These are phyloP conservation scores for Epirrhoe alternata DNA, from an alignment of 2,888 invertebrate species.

Conservation along the genomic window DNA sequence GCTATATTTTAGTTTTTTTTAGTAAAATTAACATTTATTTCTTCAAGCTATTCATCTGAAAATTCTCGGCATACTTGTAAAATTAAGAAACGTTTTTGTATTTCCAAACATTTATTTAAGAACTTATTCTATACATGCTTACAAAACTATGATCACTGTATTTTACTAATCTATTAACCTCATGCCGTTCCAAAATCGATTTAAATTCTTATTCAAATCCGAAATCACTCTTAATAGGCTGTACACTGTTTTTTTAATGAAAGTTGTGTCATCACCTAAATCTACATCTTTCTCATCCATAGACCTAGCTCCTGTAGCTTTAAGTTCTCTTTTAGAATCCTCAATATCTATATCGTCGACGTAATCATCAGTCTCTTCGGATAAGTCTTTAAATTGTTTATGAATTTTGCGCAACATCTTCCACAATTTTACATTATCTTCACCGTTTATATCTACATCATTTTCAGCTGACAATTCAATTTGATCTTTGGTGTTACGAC, in stretches of 20 bases:
- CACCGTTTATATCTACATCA: slow-evolving; percentile 54
- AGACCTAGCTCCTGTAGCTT: slow-evolving; percentile 47
- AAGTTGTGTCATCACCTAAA: slow-evolving; percentile 46
- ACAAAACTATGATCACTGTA: slow-evolving; percentile 48
- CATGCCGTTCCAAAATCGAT: slow-evolving; percentile 67
- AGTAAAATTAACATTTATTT: too few species aligned
- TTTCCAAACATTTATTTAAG: neutral
- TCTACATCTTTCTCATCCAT: slow-evolving; percentile 52
- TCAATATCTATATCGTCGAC: slow-evolving; percentile 36
- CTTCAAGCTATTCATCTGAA: too few species aligned
- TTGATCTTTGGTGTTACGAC: slow-evolving; percentile 40
- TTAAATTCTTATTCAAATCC: slow-evolving; percentile 71
- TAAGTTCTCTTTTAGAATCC: slow-evolving; percentile 34
- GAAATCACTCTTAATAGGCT: slow-evolving; percentile 62
- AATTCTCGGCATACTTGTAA: neutral
- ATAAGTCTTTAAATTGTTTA: slow-evolving; percentile 56
- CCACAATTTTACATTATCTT: slow-evolving; percentile 55
- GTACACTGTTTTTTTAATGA: slow-evolving; percentile 64
- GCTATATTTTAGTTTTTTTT: too few species aligned
- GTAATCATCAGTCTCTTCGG: slow-evolving; percentile 48
- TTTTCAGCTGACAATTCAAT: slow-evolving; percentile 56
- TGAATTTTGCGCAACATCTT: slow-evolving; percentile 63
- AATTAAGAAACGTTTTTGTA: neutral
- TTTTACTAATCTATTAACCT: slow-evolving; percentile 62
- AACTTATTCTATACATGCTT: slow-evolving; percentile 13